phyloP scores from a whole-genome alignment of 2,797 vertebrate genomes.

The Salarias fasciatus region DNA sequence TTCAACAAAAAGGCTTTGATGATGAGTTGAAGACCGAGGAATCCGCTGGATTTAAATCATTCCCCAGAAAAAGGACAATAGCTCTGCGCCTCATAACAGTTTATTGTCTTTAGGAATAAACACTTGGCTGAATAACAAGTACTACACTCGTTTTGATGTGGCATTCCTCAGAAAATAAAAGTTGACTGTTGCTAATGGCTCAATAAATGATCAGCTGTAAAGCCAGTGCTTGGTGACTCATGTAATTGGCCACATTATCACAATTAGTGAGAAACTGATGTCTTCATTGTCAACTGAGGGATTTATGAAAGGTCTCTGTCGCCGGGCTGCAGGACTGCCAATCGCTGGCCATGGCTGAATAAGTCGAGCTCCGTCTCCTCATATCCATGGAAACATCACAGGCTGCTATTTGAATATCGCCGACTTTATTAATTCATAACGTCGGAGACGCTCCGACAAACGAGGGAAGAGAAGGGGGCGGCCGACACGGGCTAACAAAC shows the following conservation, averaged over 20 bases:
- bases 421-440: constrained; percentile 43
- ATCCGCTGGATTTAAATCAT: background rate
- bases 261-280: constrained; percentile 50
- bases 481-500: constrained; percentile 30
- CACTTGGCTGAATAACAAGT: constrained; percentile 5
- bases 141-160: constrained; percentile 17
- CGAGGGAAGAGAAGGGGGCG: constrained; percentile 11
- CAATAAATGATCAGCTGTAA: constrained; percentile 54
- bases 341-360: constrained; percentile 32
- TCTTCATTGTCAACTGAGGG: constrained; percentile 45
- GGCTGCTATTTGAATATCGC: constrained; percentile 21
- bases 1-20: background rate
- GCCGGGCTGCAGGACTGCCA: constrained; percentile 31
- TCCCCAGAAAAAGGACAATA: constrained; percentile 2
- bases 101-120: constrained; percentile 27
- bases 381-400: constrained; percentile 35
- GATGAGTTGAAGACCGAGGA: background rate
- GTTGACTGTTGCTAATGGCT: constrained; percentile 50
- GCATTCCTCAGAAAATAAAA: constrained; percentile 46
- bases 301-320: constrained; percentile 51
- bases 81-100: constrained; percentile 1
- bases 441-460: constrained; percentile 30
- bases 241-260: constrained; percentile 50
- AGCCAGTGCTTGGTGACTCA: constrained; percentile 47
- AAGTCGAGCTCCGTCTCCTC: constrained; percentile 3